phyloP scores from a whole-genome alignment of 2,797 vertebrate genomes.

The Enteromius viviparus region DNA sequence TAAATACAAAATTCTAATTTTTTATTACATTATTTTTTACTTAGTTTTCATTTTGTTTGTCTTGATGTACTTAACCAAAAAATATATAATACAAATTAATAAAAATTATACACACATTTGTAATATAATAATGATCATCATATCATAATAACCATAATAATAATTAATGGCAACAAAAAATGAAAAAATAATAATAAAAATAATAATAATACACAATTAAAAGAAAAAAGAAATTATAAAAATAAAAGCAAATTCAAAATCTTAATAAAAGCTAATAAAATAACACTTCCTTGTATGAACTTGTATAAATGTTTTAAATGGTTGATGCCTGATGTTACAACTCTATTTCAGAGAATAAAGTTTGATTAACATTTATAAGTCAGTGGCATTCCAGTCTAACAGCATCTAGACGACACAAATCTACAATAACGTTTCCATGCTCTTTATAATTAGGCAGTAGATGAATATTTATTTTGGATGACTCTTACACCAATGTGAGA shows the following conservation, averaged over 20 bases:
- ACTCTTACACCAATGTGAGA: neutral
- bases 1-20: neutral
- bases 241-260: neutral
- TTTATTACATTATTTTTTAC: neutral
- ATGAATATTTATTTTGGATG: conserved; percentile 15
- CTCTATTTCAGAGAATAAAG: neutral
- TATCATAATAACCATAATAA: no score
- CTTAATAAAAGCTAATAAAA: neutral
- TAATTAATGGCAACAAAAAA: neutral
- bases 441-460: neutral
- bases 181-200: neutral
- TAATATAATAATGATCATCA: neutral
- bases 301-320: neutral
- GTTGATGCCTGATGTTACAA: neutral
- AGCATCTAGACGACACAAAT: neutral
- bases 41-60: neutral
- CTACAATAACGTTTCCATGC: neutral
- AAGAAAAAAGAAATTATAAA: neutral
- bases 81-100: neutral
- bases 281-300: neutral
- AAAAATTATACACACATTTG: neutral
- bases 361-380: neutral
- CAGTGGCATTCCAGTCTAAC: neutral
- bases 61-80: neutral
- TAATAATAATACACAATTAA: neutral